These are phyloP conservation scores for Euura lappo DNA, from an alignment of 1,140 invertebrate genomes.

Conservation along the genomic window DNA sequence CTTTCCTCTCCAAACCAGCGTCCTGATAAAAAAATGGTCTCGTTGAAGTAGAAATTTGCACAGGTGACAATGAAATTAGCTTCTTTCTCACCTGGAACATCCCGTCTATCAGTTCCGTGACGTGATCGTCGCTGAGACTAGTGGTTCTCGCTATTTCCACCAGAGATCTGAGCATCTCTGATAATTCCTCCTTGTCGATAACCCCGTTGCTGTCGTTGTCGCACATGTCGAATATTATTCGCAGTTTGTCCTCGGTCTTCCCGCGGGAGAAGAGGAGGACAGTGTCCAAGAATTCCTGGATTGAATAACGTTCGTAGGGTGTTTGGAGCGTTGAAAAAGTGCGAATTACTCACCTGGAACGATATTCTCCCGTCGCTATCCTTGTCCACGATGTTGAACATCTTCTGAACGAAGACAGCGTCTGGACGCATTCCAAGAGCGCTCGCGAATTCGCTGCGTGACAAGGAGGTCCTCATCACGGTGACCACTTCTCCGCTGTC, in stretches of 20 bases:
- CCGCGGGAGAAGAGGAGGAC: conserved; percentile 91
- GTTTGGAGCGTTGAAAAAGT: neutral
- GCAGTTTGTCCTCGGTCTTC: conserved; percentile 93
- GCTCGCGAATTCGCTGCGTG: conserved; percentile 95
- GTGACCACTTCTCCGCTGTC: conserved; percentile 86
- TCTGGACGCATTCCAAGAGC: conserved; percentile 96
- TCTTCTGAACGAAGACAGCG: conserved; percentile 97
- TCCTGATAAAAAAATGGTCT: conserved; percentile 60
- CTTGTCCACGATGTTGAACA: conserved; percentile 99
- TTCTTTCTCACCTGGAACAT: conserved; percentile 80
- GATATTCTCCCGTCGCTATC: conserved; percentile 95
- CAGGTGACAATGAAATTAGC: conserved; percentile 11
- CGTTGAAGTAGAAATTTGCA: neutral
- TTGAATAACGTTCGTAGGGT: conserved; percentile 11
- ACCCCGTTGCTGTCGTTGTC: conserved; percentile 95
- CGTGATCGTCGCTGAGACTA: conserved; percentile 85
- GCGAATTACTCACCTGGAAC: conserved; percentile 73
- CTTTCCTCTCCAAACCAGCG: conserved; percentile 90
- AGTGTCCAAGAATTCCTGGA: conserved; percentile 92
- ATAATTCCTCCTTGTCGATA: conserved; percentile 93
- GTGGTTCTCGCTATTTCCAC: conserved; percentile 95
- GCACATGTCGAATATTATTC: conserved; percentile 99
- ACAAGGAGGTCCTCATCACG: conserved; percentile 92
- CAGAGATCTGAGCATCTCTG: conserved; percentile 91
- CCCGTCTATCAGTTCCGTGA: conserved; percentile 91